Evolutionary conservation across 2,888 invertebrate species (phyloP), one percentile per base, ranked within the genome.

Genomic region (Leucania comma): DNA sequence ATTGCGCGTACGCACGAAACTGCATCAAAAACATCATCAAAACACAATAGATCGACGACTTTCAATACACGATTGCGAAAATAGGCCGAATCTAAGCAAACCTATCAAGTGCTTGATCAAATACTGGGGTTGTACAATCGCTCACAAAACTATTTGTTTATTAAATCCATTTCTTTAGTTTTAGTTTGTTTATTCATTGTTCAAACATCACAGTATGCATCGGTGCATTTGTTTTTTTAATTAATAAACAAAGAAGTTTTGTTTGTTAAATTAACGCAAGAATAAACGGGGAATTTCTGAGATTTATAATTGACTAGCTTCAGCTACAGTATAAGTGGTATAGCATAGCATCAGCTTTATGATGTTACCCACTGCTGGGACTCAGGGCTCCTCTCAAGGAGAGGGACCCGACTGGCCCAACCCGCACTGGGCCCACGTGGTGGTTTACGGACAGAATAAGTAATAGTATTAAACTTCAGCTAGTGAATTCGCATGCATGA

Each of bases 41-140:
- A 82, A 68, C 60, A 80, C 80, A 78, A 80, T 81, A 51, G 76
- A 82, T 77, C 68, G n/a, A 66, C 67, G 24, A 67, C 59, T 72
- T 75, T 72, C 72, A 75, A 82, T 82, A 72, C 66, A 56, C 67
- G 22, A 65, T 84, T 84, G 72, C 73, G 75, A 77, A 84, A 84
- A 61, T 84, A 58, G 83, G 83, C 60, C 83, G 72, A 64, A 61
- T 69, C 69, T 54, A 65, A 48, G 57, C 79, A 79, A 81, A 70
- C 61, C 61, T 63, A 74, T 79, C 78, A 70, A 66, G 73, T 68
- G 60, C 32, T 80, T 67, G 72, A 82, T 80, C 83, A 84, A 79
- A 72, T n/a, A 59, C 68, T 71, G 56, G 29, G 8, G 61, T 64
- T 75, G 72, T 73, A 82, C 74, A 71, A 80, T 66, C 78, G 56